These are phyloP conservation scores for Dicranocentrus wangi DNA, from an alignment of 2,888 invertebrate genomes.

Conservation along the genomic window DNA sequence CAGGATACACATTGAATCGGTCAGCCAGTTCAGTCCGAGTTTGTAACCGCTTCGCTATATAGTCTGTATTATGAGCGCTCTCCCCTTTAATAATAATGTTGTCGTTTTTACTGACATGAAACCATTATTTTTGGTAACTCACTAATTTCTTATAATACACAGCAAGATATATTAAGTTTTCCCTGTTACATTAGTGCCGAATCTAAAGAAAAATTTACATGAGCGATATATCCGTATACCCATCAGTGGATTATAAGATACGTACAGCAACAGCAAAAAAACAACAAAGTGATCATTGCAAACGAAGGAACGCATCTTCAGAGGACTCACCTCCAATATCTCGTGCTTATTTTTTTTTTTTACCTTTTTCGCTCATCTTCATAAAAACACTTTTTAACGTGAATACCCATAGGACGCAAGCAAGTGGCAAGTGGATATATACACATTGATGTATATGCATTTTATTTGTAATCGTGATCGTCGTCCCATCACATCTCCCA, in stretches of 20 bases:
- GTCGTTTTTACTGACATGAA: constrained; percentile 37
- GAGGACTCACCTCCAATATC: constrained; percentile 18
- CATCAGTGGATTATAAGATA: not conserved
- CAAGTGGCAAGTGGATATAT: not conserved
- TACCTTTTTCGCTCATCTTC: constrained; percentile 24
- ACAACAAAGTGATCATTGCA: not conserved
- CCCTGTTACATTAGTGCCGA: not conserved
- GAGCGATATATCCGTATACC: not conserved
- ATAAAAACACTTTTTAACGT: constrained; percentile 12
- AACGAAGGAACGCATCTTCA: not conserved
- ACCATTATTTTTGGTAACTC: constrained; percentile 37
- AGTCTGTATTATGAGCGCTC: constrained; percentile 17
- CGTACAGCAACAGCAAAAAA: constrained; percentile 6
- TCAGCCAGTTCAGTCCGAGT: constrained; percentile 52
- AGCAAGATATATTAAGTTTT: constrained; percentile 32
- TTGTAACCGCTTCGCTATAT: constrained; percentile 28
- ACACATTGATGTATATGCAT: constrained; percentile 5
- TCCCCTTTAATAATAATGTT: constrained; percentile 12
- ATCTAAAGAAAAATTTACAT: not conserved
- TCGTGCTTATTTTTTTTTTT: not conserved
- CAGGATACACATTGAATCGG: constrained; percentile 26
- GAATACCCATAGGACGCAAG: not conserved
- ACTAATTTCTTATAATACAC: constrained; percentile 34
- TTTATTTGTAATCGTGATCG: constrained; percentile 39
- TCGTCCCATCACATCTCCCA: constrained; percentile 37